phyloP scores from a whole-genome alignment of 2,113 vertebrate genomes.

The Mystacornis crossleyi region DNA sequence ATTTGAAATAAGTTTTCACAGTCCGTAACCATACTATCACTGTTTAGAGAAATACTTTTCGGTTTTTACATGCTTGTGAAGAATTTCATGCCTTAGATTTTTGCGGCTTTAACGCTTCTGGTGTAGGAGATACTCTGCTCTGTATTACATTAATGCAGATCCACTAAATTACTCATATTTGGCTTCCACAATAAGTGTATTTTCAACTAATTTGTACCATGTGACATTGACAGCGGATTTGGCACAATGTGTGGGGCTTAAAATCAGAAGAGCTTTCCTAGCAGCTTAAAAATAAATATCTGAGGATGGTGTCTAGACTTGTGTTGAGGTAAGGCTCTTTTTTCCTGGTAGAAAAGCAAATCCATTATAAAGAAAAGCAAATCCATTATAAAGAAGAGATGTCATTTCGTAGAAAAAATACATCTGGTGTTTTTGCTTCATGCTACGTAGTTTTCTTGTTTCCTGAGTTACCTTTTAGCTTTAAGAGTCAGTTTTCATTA shows the following conservation, averaged over 20 bases:
- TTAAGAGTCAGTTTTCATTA: neutral
- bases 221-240: slow-evolving; percentile 22
- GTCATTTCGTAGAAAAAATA: neutral
- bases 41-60: slow-evolving; percentile 17
- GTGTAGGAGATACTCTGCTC: neutral
- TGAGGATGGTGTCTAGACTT: slow-evolving; percentile 24
- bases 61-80: neutral
- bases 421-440: neutral
- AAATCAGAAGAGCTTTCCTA: neutral
- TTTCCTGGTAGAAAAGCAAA: neutral
- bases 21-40: neutral
- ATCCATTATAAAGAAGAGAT: neutral
- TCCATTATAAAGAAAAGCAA: neutral
- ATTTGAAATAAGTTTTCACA: slow-evolving; percentile 42
- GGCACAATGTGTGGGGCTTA: neutral
- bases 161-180: neutral
- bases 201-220: slow-evolving; percentile 37
- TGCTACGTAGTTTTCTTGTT: neutral
- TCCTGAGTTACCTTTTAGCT: neutral
- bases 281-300: slow-evolving; percentile 36
- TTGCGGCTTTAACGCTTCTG: neutral
- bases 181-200: neutral
- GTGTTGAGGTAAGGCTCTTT: neutral
- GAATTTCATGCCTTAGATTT: neutral
- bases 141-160: neutral